Conservation (phyloP, 2,113 vertebrate genomes). For the Aegithalos caudatus region DNA sequence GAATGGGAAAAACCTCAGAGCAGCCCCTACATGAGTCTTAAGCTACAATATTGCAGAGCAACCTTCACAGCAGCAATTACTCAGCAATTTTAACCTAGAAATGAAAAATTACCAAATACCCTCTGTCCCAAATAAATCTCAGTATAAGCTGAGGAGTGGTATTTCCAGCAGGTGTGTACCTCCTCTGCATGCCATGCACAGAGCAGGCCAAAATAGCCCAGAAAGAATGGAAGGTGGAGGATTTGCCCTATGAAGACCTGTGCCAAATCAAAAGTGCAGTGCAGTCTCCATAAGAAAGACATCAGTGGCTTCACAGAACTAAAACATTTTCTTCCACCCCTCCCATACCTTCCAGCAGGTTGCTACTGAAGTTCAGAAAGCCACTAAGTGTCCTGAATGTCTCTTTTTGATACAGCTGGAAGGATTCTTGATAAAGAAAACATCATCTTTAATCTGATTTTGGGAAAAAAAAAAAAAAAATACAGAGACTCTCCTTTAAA, state of each 20-base stretch:
- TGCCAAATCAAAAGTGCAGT: background rate
- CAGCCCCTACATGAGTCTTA: background rate
- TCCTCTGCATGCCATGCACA: background rate
- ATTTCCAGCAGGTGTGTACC: background rate
- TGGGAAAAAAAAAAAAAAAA: background rate
- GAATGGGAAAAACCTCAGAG: background rate
- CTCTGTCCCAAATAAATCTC: background rate
- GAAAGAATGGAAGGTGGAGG: background rate
- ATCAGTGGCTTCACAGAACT: background rate
- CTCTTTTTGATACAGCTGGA: background rate
- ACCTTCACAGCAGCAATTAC: background rate
- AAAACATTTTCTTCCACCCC: background rate
- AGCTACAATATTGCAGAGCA: background rate
- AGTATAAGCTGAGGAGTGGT: background rate
- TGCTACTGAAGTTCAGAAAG: background rate
- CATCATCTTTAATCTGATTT: background rate
- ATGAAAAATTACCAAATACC: background rate
- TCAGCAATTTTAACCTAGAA: background rate
- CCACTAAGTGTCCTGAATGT: background rate
- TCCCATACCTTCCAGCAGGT: background rate
- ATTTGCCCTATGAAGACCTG: background rate
- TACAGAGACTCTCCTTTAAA: background rate
- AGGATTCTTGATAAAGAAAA: background rate
- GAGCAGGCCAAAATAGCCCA: background rate
- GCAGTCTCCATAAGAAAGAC: background rate